These are phyloP conservation scores for Martes martes DNA, from an alignment of 2,113 vertebrate genomes.

Conservation along the genomic window DNA sequence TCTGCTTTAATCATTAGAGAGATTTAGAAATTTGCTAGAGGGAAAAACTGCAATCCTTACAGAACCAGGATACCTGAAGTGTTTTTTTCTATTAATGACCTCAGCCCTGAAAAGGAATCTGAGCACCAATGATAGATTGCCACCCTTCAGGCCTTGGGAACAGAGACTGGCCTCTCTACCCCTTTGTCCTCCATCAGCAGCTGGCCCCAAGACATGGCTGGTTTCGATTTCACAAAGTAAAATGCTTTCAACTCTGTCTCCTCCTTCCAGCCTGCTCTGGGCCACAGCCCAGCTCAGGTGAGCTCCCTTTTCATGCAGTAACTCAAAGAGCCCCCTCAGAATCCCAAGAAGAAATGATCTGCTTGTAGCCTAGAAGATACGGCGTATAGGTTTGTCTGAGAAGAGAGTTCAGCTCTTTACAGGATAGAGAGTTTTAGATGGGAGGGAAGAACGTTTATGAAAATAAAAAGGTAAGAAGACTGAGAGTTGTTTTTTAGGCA, in stretches of 20 bases:
- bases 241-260: not conserved
- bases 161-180: constrained; percentile 36
- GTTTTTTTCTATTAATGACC: constrained; percentile 72
- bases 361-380: not conserved
- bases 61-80: constrained; percentile 61
- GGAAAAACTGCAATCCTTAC: constrained; percentile 46
- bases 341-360: not conserved
- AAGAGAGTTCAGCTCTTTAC: not conserved
- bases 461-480: not conserved
- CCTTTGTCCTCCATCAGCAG: constrained; percentile 12
- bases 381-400: not conserved
- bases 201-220: not conserved
- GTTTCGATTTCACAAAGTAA: constrained; percentile 39
- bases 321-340: not conserved
- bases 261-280: not conserved
- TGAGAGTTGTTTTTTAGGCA: not conserved
- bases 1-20: constrained; percentile 61
- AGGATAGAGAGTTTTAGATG: not conserved
- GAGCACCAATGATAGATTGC: constrained; percentile 55
- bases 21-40: constrained; percentile 68
- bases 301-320: not conserved
- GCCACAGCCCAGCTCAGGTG: not conserved
- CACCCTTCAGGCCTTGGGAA: constrained; percentile 55
- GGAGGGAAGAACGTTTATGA: not conserved
- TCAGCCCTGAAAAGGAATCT: constrained; percentile 48